A percentile compares a stretch with the other conserved stretches of the same genome.
Evolutionary conservation across 2,113 vertebrate species (phyloP).

Genomic region (Dasyurus viverrinus): DNA sequence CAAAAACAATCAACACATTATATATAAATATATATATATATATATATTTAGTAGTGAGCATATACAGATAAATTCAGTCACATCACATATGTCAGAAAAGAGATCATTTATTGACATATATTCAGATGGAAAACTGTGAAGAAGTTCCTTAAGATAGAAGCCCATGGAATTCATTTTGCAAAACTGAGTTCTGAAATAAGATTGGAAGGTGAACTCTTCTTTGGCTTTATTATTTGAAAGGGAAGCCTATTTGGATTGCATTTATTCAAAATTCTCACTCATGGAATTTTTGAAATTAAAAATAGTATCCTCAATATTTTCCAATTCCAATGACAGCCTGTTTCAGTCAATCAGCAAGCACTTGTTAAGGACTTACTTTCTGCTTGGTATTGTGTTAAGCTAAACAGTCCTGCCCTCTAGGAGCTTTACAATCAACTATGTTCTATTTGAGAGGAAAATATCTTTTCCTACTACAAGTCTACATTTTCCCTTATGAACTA

Average conservation of each 20-base stretch:
- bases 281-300: conserved; percentile 37
- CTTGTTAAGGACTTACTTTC: background rate
- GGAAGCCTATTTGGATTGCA: background rate
- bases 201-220: conserved; percentile 25
- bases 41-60: background rate
- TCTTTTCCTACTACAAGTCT: background rate
- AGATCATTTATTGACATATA: conserved; percentile 29
- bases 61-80: background rate
- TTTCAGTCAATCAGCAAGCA: background rate
- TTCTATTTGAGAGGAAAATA: background rate
- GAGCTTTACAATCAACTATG: background rate
- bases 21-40: background rate
- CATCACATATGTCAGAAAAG: conserved; percentile 35
- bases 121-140: conserved; percentile 26
- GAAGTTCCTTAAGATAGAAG: conserved; percentile 1
- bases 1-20: conserved; percentile 53
- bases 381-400: background rate
- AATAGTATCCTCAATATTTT: background rate
- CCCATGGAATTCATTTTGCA: conserved; percentile 31
- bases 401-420: background rate
- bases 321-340: background rate
- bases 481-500: conserved; percentile 12
- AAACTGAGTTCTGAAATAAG: background rate
- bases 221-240: conserved; percentile 1
- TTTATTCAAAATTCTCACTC: background rate